Percentiles rank a stretch among this genome's conserved stretches.
phyloP scores from a whole-genome alignment of 2,797 vertebrate genomes.

The Poeciliopsis paucimaculata region DNA sequence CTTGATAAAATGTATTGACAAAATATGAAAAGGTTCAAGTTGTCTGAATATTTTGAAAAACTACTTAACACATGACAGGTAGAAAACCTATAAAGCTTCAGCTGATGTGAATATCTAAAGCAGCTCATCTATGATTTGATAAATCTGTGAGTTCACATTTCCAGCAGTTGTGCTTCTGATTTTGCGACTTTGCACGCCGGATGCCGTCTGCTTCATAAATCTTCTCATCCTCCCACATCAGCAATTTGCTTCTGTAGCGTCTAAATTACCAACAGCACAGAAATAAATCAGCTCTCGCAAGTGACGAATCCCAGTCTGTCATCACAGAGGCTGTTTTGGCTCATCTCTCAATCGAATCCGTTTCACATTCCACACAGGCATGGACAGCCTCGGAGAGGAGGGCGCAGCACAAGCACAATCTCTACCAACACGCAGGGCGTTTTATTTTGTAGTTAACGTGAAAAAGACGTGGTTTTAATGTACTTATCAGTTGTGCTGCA shows the following conservation, averaged over 20 bases:
- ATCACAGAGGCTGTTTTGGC: constrained; percentile 34
- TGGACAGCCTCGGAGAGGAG: constrained; percentile 19
- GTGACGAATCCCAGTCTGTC: constrained; percentile 20
- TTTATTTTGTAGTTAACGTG: constrained; percentile 12
- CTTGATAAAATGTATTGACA: not conserved
- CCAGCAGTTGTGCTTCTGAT: constrained; percentile 9
- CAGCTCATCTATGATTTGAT: not conserved
- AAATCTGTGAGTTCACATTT: not conserved
- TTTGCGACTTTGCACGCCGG: constrained; percentile 2
- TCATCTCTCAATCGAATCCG: constrained; percentile 16
- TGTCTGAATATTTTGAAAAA: not conserved
- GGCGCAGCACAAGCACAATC: constrained; percentile 20
- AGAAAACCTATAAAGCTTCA: not conserved
- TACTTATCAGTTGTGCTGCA: not conserved
- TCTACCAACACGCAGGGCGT: constrained; percentile 10
- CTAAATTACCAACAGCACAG: constrained; percentile 19
- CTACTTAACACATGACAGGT: not conserved
- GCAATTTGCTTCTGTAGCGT: constrained; percentile 19
- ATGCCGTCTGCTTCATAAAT: constrained; percentile 16
- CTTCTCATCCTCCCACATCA: constrained; percentile 24
- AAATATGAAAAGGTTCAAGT: not conserved
- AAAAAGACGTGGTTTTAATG: not conserved
- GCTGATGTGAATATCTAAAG: not conserved
- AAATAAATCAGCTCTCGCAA: constrained; percentile 30
- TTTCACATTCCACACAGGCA: constrained; percentile 53